phyloP scores from a whole-genome alignment of 2,113 vertebrate species.

The Istiophorus platypterus region DNA sequence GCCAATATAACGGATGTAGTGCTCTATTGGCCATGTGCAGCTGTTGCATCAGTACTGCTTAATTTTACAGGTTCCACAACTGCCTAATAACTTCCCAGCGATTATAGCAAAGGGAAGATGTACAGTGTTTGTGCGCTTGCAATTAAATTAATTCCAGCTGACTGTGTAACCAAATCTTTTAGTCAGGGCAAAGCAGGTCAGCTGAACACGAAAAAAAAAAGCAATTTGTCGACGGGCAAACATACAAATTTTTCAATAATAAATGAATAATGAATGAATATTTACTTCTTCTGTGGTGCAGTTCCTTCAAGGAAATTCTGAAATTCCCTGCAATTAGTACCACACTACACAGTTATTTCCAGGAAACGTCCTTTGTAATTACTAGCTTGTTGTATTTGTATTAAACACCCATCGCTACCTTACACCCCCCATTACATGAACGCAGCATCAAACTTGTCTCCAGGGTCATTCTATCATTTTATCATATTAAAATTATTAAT shows the following conservation, averaged over 20 bases:
- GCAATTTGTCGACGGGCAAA: neutral
- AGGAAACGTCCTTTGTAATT: neutral
- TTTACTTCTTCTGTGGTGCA: neutral
- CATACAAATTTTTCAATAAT: neutral
- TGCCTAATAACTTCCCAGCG: neutral
- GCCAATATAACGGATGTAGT: conserved; percentile 18
- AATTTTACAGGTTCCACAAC: neutral
- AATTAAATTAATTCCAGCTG: neutral
- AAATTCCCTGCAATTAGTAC: neutral
- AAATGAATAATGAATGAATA: neutral
- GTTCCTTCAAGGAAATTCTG: neutral
- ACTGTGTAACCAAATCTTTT: neutral
- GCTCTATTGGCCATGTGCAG: neutral
- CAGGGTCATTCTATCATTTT: neutral
- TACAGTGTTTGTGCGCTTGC: neutral
- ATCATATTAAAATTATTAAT: neutral
- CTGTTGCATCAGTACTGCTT: neutral
- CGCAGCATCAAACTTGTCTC: neutral
- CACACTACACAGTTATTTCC: neutral
- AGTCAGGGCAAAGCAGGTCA: neutral
- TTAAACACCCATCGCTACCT: too few relatives aligned
- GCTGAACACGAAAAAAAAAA: neutral
- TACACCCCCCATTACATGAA: neutral
- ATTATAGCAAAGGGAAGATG: neutral
- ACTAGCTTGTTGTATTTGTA: neutral